Conservation (phyloP, 2,888 invertebrate species). For the Apotomis betuletana region DNA sequence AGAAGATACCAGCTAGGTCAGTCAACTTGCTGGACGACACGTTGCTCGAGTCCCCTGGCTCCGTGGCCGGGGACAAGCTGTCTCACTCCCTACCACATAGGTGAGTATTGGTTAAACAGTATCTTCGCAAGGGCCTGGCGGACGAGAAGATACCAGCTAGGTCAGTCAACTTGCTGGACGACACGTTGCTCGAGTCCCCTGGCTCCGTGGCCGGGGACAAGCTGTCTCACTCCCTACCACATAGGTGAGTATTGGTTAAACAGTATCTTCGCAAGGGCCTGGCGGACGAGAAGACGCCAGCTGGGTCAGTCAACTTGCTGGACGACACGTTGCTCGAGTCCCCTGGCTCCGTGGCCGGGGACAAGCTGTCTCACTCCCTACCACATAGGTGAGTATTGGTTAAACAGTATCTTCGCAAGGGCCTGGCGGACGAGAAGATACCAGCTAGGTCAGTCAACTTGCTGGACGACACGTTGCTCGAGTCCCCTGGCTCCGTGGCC, state of each 20-base stretch:
- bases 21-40: conserved; percentile 93
- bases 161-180: conserved; percentile 90
- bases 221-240: conserved; percentile 63
- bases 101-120: conserved; percentile 48
- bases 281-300: too few relatives aligned
- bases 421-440: too few relatives aligned
- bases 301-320: conserved; percentile 86
- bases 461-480: too few relatives aligned
- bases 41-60: conserved; percentile 87
- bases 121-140: too few relatives aligned
- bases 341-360: conserved; percentile 64
- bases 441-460: too few relatives aligned
- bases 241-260: conserved; percentile 54
- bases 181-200: conserved; percentile 91
- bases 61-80: conserved; percentile 62
- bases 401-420: too few relatives aligned
- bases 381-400: conserved; percentile 60
- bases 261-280: too few relatives aligned
- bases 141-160: conserved; percentile 45
- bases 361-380: conserved; percentile 63
- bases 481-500: too few relatives aligned
- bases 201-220: conserved; percentile 63
- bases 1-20: conserved; percentile 57
- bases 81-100: conserved; percentile 65
- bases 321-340: conserved; percentile 95